These are phyloP conservation scores for Cacoxenus indagator DNA, from an alignment of 2,888 invertebrate species.

Conservation along the genomic window DNA sequence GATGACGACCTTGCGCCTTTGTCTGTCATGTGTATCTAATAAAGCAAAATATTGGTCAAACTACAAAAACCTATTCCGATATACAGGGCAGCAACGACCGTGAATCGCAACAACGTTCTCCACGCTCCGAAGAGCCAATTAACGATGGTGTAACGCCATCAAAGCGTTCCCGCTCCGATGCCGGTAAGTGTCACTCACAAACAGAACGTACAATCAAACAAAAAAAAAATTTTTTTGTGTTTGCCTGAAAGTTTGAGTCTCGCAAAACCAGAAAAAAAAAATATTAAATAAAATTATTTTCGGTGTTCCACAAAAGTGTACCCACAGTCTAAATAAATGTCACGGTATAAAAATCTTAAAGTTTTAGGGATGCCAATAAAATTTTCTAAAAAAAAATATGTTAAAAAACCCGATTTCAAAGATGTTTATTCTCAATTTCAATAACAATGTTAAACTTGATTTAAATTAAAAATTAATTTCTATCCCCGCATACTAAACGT, in stretches of 20 bases:
- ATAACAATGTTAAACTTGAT: no score
- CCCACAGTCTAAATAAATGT: no score
- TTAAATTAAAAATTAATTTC: no score
- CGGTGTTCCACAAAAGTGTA: no score
- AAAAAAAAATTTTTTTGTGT: slow-evolving; percentile 22
- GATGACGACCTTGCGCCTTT: slow-evolving; percentile 2
- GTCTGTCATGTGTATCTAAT: slow-evolving; percentile 2
- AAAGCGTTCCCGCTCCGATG: slow-evolving; percentile 64
- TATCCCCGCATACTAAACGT: no score
- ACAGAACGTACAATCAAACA: background rate
- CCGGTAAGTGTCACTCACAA: slow-evolving; percentile 56
- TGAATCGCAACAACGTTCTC: slow-evolving; percentile 60
- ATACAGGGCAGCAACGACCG: slow-evolving; percentile 67
- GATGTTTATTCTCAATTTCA: no score
- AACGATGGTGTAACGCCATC: slow-evolving; percentile 59
- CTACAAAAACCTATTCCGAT: background rate
- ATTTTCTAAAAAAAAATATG: no score
- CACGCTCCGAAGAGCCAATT: slow-evolving; percentile 61
- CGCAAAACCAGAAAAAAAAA: slow-evolving; percentile 19
- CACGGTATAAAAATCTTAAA: no score
- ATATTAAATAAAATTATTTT: slow-evolving; percentile 37
- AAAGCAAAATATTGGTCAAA: background rate
- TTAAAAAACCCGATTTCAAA: no score
- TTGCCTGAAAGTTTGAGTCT: slow-evolving; percentile 20
- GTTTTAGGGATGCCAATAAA: no score